Conservation (phyloP, 2,888 invertebrate genomes). For the Strigamia crassipes region DNA sequence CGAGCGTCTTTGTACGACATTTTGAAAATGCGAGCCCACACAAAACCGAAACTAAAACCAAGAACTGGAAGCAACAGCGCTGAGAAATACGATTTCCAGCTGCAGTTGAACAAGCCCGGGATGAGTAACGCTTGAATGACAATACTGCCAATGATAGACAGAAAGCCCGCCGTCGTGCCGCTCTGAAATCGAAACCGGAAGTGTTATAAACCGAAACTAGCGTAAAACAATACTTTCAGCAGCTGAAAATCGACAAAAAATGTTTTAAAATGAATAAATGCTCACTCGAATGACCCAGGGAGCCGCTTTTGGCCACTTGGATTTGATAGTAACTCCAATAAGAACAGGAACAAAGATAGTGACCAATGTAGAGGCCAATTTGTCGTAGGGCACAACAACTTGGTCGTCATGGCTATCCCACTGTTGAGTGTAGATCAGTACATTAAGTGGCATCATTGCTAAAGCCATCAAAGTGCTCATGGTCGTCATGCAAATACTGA, state of each 20-base stretch:
- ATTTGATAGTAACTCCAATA: conserved; percentile 54
- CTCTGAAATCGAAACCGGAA: conserved; percentile 52
- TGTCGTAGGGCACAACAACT: conserved; percentile 54
- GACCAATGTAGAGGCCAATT: conserved; percentile 54
- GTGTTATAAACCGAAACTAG: too few relatives aligned
- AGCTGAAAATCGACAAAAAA: too few relatives aligned
- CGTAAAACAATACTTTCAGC: too few relatives aligned
- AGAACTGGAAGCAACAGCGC: conserved; percentile 54
- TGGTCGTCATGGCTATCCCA: conserved; percentile 54
- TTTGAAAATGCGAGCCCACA: conserved; percentile 53
- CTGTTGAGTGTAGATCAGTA: conserved; percentile 55
- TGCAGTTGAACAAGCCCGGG: conserved; percentile 55
- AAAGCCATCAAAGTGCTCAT: conserved; percentile 55
- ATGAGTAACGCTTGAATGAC: conserved; percentile 54
- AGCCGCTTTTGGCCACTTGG: conserved; percentile 54
- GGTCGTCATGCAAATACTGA: conserved; percentile 57
- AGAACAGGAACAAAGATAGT: conserved; percentile 55
- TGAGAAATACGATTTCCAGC: conserved; percentile 54
- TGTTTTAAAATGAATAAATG: not conserved
- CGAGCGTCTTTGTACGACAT: conserved; percentile 53
- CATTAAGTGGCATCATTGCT: conserved; percentile 57
- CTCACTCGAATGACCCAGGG: conserved; percentile 55
- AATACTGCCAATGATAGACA: conserved; percentile 54
- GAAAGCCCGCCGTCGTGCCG: conserved; percentile 55
- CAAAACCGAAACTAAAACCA: conserved; percentile 54